Percentiles rank a stretch among this genome's conserved stretches.
Evolutionary conservation across 2,888 invertebrate genomes (phyloP).

Genomic region (Entomobrya multifasciata): DNA sequence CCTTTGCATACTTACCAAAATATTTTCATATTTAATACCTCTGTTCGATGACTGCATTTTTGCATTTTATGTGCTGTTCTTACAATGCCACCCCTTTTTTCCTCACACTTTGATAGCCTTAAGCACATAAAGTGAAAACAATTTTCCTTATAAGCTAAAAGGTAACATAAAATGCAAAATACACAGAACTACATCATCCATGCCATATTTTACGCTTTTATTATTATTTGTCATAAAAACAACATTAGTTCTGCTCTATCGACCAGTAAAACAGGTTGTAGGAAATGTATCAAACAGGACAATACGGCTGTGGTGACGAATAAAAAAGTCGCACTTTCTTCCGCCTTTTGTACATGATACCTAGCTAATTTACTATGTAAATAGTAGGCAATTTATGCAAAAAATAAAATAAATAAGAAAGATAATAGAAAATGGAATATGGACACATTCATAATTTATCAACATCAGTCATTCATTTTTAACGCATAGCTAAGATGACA

Average conservation of each 20-base stretch:
- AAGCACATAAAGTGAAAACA: conserved; percentile 15
- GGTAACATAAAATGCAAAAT: neutral
- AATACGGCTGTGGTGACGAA: conserved; percentile 33
- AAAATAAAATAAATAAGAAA: neutral
- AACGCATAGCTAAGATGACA: neutral
- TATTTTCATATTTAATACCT: neutral
- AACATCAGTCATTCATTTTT: neutral
- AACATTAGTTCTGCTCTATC: conserved; percentile 63
- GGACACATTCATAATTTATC: neutral
- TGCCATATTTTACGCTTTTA: conserved; percentile 13
- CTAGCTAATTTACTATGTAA: too few species aligned
- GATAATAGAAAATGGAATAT: neutral
- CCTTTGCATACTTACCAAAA: neutral
- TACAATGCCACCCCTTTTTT: neutral
- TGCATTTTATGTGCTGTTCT: too few species aligned
- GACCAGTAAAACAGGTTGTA: conserved; percentile 68
- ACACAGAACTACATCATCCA: neutral
- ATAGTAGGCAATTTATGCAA: neutral
- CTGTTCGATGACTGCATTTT: neutral
- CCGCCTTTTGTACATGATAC: conserved; percentile 29
- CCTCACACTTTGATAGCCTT: neutral
- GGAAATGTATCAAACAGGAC: conserved; percentile 36
- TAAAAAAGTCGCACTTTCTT: conserved; percentile 53
- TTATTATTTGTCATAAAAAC: conserved; percentile 26
- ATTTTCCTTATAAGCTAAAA: neutral